These are phyloP conservation scores for Trichoplusia ni DNA, from an alignment of 1,140 invertebrate genomes.

Conservation along the genomic window DNA sequence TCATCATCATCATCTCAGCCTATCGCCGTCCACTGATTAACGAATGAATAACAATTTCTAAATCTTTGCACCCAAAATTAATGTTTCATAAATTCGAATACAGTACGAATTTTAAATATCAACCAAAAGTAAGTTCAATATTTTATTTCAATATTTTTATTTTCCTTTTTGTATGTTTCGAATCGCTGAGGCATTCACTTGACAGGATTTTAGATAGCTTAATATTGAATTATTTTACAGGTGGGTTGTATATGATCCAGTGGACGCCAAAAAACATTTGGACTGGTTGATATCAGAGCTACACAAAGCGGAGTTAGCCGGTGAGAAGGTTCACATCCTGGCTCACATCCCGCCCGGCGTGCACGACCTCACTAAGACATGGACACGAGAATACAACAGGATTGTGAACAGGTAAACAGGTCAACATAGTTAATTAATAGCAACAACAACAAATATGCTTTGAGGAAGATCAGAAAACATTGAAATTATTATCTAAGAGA, in stretches of 20 bases:
- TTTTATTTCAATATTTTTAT: too few relatives aligned
- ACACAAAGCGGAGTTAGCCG: constrained; percentile 85
- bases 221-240: constrained; percentile 48
- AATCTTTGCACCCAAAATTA: too few relatives aligned
- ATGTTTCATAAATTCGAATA: too few relatives aligned
- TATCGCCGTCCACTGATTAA: too few relatives aligned
- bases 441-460: neutral
- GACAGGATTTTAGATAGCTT: neutral
- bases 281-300: constrained; percentile 89
- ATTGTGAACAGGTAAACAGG: constrained; percentile 80
- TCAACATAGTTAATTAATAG: neutral
- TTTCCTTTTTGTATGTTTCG: neutral
- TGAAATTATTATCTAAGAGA: too few relatives aligned
- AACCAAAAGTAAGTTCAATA: too few relatives aligned
- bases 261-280: constrained; percentile 86
- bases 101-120: too few relatives aligned
- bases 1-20: too few relatives aligned
- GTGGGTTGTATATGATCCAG: constrained; percentile 84
- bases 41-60: too few relatives aligned
- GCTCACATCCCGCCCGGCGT: constrained; percentile 91
- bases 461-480: neutral
- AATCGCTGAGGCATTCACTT: neutral
- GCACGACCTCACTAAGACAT: constrained; percentile 85
- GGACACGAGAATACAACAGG: constrained; percentile 85
- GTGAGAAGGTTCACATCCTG: constrained; percentile 91